A percentile compares a stretch with the other conserved stretches of the same genome.
These are phyloP conservation scores for Conus ventricosus DNA, from an alignment of 1,140 invertebrate species.

Conservation along the genomic window DNA sequence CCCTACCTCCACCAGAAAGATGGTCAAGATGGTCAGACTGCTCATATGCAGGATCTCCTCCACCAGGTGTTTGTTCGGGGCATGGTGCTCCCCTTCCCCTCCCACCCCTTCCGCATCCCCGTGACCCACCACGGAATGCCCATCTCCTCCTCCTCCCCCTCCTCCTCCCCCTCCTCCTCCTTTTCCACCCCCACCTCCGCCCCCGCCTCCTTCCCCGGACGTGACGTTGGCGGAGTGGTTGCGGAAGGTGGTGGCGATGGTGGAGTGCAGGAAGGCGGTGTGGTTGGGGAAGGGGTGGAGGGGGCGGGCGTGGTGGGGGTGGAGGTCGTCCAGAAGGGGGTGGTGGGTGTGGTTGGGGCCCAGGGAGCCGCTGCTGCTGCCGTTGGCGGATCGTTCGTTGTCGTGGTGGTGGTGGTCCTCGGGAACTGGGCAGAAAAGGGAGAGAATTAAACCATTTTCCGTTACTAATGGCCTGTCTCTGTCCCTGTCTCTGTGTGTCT, in stretches of 20 bases:
- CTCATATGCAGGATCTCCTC: slow-evolving; percentile 63
- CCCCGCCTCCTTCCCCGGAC: neutral
- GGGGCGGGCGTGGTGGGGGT: neutral
- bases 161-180: neutral
- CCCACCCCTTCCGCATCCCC: neutral
- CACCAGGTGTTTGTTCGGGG: slow-evolving; percentile 45
- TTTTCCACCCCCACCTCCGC: neutral
- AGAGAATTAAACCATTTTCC: too few relatives aligned
- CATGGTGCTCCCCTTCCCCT: slow-evolving; percentile 35
- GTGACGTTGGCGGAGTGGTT: neutral
- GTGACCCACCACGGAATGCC: neutral
- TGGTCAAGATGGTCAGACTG: slow-evolving; percentile 63
- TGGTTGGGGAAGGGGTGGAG: slow-evolving; percentile 16
- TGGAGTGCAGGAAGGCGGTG: neutral
- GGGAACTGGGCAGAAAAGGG: neutral
- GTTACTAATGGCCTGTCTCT: too few relatives aligned
- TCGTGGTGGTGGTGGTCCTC: slow-evolving; percentile 13
- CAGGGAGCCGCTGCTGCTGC: neutral
- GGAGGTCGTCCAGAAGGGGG: neutral
- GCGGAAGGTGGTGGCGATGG: slow-evolving; percentile 14
- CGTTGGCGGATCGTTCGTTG: neutral
- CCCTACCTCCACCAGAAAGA: slow-evolving; percentile 68
- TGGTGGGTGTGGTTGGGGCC: neutral
- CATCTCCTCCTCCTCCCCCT: neutral
- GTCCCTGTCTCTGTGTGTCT: too few relatives aligned